Evolutionary conservation across 2,797 vertebrate species (phyloP).

Genomic region (Gallirallus australis): DNA sequence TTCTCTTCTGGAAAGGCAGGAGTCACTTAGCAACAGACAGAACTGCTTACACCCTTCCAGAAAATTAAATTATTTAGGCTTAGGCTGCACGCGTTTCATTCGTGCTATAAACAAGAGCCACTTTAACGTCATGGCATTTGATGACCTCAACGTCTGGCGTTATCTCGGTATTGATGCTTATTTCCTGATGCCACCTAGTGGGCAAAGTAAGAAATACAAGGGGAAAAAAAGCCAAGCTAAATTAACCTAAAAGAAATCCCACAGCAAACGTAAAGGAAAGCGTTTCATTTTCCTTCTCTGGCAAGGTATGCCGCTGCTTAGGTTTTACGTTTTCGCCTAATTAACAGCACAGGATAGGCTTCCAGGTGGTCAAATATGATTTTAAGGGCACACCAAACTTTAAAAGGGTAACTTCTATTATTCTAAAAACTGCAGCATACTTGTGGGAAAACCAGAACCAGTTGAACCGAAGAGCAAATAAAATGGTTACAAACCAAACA

Average conservation of each 20-base stretch:
- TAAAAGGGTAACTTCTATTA: neutral
- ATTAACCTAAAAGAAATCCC: neutral
- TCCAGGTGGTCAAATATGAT: neutral
- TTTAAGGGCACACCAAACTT: neutral
- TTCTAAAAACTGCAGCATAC: neutral
- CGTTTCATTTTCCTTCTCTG: neutral
- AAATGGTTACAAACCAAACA: neutral
- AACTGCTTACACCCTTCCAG: neutral
- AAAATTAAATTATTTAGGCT: neutral
- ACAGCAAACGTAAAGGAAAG: neutral
- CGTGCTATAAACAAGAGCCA: neutral
- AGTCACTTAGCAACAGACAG: neutral
- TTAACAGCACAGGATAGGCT: neutral
- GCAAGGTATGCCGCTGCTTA: neutral
- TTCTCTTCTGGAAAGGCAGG: neutral
- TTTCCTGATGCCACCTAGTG: slow-evolving; percentile 30
- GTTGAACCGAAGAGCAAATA: neutral
- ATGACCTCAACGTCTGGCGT: neutral
- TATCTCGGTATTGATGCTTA: neutral
- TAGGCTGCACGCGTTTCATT: neutral
- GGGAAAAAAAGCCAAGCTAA: neutral
- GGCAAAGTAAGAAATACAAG: neutral
- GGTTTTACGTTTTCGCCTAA: neutral
- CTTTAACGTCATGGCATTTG: neutral
- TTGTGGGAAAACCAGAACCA: neutral